phyloP scores from a whole-genome alignment of 2,888 invertebrate species.

The Ormyrus nitidulus region DNA sequence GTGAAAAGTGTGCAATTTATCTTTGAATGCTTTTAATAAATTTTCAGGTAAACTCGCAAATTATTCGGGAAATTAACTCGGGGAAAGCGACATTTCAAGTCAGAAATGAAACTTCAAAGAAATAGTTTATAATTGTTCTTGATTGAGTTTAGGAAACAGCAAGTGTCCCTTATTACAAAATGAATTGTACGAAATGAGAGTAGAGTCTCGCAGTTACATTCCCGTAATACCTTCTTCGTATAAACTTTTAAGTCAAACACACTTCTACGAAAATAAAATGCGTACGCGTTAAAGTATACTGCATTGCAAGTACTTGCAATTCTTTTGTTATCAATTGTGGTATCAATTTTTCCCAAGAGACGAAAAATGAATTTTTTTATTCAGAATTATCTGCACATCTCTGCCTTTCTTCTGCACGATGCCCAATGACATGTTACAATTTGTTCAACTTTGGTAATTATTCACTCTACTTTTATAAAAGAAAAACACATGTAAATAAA shows the following conservation, averaged over 20 bases:
- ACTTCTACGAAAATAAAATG: neutral
- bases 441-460: too few relatives aligned
- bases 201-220: neutral
- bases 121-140: neutral
- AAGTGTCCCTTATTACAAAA: neutral
- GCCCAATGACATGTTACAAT: too few relatives aligned
- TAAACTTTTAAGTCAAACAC: neutral
- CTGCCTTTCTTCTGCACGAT: neutral
- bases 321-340: conserved; percentile 11
- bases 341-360: neutral
- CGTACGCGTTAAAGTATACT: conserved; percentile 1
- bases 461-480: too few relatives aligned
- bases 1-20: neutral
- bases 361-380: neutral
- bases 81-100: neutral
- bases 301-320: neutral
- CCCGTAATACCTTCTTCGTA: neutral
- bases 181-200: conserved; percentile 2
- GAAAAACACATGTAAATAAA: too few relatives aligned
- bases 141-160: conserved; percentile 11
- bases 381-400: neutral
- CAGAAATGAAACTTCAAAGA: conserved; percentile 7
- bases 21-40: neutral
- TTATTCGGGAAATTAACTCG: neutral
- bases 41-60: neutral